Evolutionary conservation across 2,888 invertebrate genomes (phyloP), one percentile per base, ranked within the genome.

Genomic region (Cryptus armator): DNA sequence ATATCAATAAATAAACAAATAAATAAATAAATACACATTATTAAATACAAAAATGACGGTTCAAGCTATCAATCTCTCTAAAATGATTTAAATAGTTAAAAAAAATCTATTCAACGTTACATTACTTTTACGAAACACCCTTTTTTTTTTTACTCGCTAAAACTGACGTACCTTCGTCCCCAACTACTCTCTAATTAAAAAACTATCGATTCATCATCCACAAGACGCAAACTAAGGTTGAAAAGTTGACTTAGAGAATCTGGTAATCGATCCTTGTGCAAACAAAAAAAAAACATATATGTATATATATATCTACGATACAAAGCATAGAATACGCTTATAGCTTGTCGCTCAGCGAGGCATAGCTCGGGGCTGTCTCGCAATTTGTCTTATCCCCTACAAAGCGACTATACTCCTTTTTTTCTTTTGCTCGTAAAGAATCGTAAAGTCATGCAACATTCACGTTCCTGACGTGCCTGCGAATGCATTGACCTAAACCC

Each of bases 301-400:
- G 6, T 37, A 37, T 37, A 37, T 37, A 56, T 56, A 4, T 24
- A 56, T 56, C 56, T 24, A 56, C 56, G 56, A 56, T 56, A 24
- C 19, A 56, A 4, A 56, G 56, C 24, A 3, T 10, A 19, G 56
- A 19, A 24, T 24, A 19, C 6, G 19, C 56, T 4, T 12, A 48
- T 67, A 56, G 46, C 53, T 43, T 32, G 75, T 84, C 83, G 64
- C 56, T 84, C 83, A 70, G 6, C 59, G 16, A 12, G 48, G 59
- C 79, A 79, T 70, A 75, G 37, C 59, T 62, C 67, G 66, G 66
- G 66, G 66, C 59, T 12, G 66, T 71, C 66, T 76, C 48, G 71
- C 72, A 84, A 84, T 78, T 84, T 78, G 77, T 84, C 74, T 48
- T 62, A 16, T 32, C 44, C 59, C 10, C 19, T 9, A 43, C 29